phyloP scores from a whole-genome alignment of 2,113 vertebrate genomes.

The Atherinomorus stipes region DNA sequence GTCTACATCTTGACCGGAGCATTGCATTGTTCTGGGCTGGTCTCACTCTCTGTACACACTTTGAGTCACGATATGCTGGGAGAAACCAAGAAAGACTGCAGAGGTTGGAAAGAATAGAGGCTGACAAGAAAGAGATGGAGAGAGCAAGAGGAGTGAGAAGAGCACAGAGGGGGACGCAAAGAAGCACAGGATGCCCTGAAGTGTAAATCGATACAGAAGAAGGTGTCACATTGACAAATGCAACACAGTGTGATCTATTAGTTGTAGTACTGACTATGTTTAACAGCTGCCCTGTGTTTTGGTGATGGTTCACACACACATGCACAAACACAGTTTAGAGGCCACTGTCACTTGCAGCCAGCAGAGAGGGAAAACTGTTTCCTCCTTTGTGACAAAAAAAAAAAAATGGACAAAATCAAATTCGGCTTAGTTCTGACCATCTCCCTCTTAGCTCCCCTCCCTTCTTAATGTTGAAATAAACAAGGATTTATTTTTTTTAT shows the following conservation, averaged over 20 bases:
- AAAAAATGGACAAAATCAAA: constrained; percentile 72
- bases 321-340: constrained; percentile 28
- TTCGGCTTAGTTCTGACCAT: constrained; percentile 67
- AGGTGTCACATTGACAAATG: constrained; percentile 85
- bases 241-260: constrained; percentile 78
- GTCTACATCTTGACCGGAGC: constrained; percentile 43
- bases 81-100: constrained; percentile 10
- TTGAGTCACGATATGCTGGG: constrained; percentile 33
- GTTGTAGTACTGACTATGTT: constrained; percentile 82
- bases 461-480: constrained; percentile 72
- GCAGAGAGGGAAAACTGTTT: constrained; percentile 53
- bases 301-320: constrained; percentile 37
- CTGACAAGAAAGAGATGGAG: not conserved
- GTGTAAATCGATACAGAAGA: constrained; percentile 85
- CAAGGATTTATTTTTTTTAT: constrained; percentile 97
- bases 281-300: constrained; percentile 72
- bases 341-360: constrained; percentile 55
- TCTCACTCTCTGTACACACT: constrained; percentile 1
- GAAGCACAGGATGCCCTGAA: constrained; percentile 74
- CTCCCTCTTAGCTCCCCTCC: constrained; percentile 12
- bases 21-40: constrained; percentile 45
- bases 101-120: constrained; percentile 30
- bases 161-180: constrained; percentile 35
- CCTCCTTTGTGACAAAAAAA: constrained; percentile 72
- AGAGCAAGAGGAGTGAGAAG: constrained; percentile 39